phyloP scores from a whole-genome alignment of 2,888 invertebrate genomes.

The Antheraea assamensis region DNA sequence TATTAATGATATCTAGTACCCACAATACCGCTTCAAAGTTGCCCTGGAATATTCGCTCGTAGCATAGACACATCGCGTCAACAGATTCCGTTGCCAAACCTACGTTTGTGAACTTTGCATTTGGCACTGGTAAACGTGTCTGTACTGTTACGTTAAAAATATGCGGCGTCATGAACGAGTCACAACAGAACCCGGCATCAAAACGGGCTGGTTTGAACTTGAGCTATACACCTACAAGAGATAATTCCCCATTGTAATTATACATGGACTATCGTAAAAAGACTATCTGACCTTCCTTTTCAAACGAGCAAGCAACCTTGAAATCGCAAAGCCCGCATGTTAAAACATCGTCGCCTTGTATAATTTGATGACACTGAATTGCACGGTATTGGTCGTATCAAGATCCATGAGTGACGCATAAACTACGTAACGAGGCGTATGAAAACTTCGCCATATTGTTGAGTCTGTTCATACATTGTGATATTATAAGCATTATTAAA shows the following conservation, averaged over 20 bases:
- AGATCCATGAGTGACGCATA: slow-evolving; percentile 48
- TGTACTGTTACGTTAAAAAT: slow-evolving; percentile 80
- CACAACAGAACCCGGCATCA: slow-evolving; percentile 61
- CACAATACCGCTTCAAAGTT: slow-evolving; percentile 21
- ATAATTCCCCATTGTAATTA: neutral
- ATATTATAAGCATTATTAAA: slow-evolving; percentile 17
- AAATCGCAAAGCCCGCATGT: slow-evolving; percentile 39
- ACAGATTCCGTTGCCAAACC: slow-evolving; percentile 75
- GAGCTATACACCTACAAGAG: slow-evolving; percentile 45
- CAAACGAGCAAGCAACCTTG: slow-evolving; percentile 46
- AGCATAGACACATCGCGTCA: slow-evolving; percentile 67
- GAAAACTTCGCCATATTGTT: slow-evolving; percentile 48
- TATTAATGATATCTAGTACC: neutral
- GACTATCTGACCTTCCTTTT: slow-evolving; percentile 22
- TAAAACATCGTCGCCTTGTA: slow-evolving; percentile 23
- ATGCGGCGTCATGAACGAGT: slow-evolving; percentile 79
- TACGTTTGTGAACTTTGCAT: slow-evolving; percentile 81
- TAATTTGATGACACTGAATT: slow-evolving; percentile 40
- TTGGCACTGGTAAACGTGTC: slow-evolving; percentile 75
- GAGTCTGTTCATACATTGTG: slow-evolving; percentile 32
- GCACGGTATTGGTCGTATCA: slow-evolving; percentile 32
- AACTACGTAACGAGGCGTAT: slow-evolving; percentile 44
- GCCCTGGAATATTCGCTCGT: slow-evolving; percentile 48
- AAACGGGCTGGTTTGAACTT: slow-evolving; percentile 69
- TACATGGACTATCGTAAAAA: slow-evolving; percentile 19